Percentiles rank a stretch among this genome's conserved stretches.
Conservation (phyloP, 2,113 vertebrate genomes). For the Hymenochirus boettgeri region DNA sequence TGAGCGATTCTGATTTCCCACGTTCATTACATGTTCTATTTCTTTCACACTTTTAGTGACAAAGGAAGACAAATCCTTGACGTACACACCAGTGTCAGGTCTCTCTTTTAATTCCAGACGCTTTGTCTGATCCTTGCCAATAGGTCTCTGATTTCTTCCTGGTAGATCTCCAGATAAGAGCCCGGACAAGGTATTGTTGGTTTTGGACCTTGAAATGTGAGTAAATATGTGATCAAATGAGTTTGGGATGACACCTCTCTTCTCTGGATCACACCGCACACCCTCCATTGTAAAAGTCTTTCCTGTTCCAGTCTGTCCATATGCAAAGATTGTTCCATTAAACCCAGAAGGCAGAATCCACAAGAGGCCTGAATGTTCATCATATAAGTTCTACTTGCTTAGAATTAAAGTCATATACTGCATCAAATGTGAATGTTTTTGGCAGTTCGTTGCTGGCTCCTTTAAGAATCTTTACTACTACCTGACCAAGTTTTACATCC, state of each 20-base stretch:
- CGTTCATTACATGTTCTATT: slow-evolving; percentile 96
- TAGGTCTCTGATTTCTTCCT: slow-evolving; percentile 93
- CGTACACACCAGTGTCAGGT: slow-evolving; percentile 88
- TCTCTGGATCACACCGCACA: slow-evolving; percentile 80
- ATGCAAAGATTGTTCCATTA: slow-evolving; percentile 97
- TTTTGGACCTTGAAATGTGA: slow-evolving; percentile 96
- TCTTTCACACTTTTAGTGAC: slow-evolving; percentile 92
- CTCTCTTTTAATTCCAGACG: slow-evolving; percentile 87
- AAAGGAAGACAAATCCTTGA: slow-evolving; percentile 90
- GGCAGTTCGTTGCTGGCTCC: slow-evolving; percentile 74
- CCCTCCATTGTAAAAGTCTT: slow-evolving; percentile 98
- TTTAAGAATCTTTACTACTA: slow-evolving; percentile 79
- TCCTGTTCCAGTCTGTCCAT: slow-evolving; percentile 94
- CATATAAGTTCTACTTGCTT: slow-evolving; percentile 95
- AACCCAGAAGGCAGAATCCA: slow-evolving; percentile 95
- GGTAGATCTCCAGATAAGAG: slow-evolving; percentile 91
- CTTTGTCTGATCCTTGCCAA: slow-evolving; percentile 87
- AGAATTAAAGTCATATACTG: slow-evolving; percentile 90
- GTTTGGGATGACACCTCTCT: slow-evolving; percentile 93
- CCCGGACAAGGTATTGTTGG: slow-evolving; percentile 94
- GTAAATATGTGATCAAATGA: slow-evolving; percentile 97
- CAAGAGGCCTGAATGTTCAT: slow-evolving; percentile 89
- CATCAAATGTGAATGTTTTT: slow-evolving; percentile 94
- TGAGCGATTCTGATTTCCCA: slow-evolving; percentile 94
- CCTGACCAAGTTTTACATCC: slow-evolving; percentile 92